Percentiles rank a stretch among this genome's conserved stretches.
These are phyloP conservation scores for Sorex araneus DNA, from an alignment of 2,113 vertebrate species.

Conservation along the genomic window DNA sequence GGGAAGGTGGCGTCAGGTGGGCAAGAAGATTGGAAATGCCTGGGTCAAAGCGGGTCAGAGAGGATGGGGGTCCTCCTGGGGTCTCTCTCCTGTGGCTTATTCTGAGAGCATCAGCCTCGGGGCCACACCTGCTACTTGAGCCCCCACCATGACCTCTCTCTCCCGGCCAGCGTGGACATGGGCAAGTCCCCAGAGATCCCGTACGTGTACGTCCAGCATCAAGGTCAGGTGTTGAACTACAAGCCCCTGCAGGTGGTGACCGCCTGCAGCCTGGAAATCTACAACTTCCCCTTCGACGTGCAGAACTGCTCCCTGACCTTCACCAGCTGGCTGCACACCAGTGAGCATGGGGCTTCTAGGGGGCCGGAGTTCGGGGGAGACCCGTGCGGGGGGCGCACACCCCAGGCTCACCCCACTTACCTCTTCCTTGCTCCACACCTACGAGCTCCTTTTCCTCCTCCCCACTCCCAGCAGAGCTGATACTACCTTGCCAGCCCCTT, in stretches of 20 bases:
- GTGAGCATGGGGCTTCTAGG: slow-evolving; percentile 87
- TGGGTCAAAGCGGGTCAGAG: no score
- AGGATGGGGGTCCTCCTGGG: neutral
- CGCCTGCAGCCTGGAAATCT: slow-evolving; percentile 97
- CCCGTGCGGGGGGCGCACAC: neutral
- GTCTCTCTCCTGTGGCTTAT: neutral
- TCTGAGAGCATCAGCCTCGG: neutral
- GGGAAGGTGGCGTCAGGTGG: neutral
- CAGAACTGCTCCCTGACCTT: slow-evolving; percentile 99
- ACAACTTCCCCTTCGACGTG: slow-evolving; percentile 98
- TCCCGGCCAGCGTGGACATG: slow-evolving; percentile 93
- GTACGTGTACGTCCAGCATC: slow-evolving; percentile 94
- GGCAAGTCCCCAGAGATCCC: slow-evolving; percentile 97
- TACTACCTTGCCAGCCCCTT: neutral
- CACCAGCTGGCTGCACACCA: slow-evolving; percentile 98
- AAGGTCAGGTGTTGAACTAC: slow-evolving; percentile 95
- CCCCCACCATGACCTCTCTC: slow-evolving; percentile 20
- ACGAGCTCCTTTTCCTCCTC: neutral
- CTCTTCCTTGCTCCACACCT: neutral
- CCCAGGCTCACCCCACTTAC: neutral
- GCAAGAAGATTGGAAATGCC: no score
- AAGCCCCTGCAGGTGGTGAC: slow-evolving; percentile 98
- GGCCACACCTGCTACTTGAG: neutral
- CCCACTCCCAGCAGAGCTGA: neutral
- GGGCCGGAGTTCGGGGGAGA: no score